Conservation (phyloP, 2,113 vertebrate genomes). For the Microtus montanus region DNA sequence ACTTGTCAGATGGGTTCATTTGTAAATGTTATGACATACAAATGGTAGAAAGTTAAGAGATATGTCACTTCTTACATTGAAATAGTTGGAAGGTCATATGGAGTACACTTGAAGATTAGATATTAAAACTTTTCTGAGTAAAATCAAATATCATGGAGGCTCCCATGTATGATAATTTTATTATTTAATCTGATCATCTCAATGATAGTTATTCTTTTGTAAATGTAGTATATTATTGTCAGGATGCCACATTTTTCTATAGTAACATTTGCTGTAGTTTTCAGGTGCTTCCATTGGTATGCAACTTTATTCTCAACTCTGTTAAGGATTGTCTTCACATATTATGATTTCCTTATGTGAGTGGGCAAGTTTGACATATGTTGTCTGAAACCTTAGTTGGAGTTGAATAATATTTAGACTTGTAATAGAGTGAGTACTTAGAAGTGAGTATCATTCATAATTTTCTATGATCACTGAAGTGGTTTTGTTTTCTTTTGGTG, state of each 20-base stretch:
- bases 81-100: not conserved
- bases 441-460: not conserved
- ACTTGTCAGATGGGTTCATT: not conserved
- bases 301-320: not conserved
- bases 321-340: not conserved
- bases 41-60: not conserved
- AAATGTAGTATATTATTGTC: not conserved
- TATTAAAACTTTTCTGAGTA: not conserved
- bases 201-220: not conserved
- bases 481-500: not conserved
- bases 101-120: not conserved
- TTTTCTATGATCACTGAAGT: not conserved
- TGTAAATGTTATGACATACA: not conserved
- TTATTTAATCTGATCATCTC: constrained; percentile 14
- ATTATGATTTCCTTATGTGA: not conserved
- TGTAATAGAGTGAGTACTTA: not conserved
- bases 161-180: not conserved
- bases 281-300: not conserved
- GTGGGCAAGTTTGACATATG: not conserved
- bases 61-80: constrained; percentile 5
- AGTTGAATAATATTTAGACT: not conserved
- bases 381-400: not conserved
- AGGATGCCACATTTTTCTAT: not conserved
- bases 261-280: not conserved
- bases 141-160: not conserved